Base-by-base conservation (phyloP, 2,797 vertebrate genomes). In the Tokudaia tokunoshimensis region DNA sequence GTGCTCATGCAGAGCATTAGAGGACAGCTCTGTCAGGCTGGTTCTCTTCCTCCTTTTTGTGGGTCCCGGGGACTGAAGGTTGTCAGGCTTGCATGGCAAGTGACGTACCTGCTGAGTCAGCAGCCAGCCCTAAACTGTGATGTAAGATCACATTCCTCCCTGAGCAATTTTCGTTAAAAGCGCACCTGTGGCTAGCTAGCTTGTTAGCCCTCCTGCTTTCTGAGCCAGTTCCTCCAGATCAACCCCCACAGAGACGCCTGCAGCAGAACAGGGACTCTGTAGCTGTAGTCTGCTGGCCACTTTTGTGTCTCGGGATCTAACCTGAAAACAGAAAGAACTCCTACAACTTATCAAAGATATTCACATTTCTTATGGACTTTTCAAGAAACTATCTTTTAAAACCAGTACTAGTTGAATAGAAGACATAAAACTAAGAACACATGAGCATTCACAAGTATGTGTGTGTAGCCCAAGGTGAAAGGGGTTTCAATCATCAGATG, bases 121-220 rank as follows among this genome's bases (percentile, higher is more conserved):
- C 4, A 31, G 29, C 44, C 61, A 50, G 20, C 20, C 19, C 83
- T 34, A 34, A 84, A 72, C 24, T 88, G n/a, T 89, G 92, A 95
- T 94, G 84, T 87, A 93, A 50, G 15, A 50, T 17, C 19, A 86
- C 26, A 57, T 19, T 79, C 59, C 19, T 95, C 65, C 94, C 63
- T 67, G 37, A 95, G 92, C 29, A 89, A 86, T 79, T 94, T 92
- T 93, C 91, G 95, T 70, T 89, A 92, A 89, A 92, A 94, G 50
- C 65, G 95, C 59, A 89, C 70, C 63, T 94, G 70, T 88, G 79
- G 70, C 80, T 95, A 44, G 29, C 91, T 12, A 65, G 63, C 63
- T 31, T 80, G 34, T 41, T 47, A 95, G 82, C 20, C 44, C 13
- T 85, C 94, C 65, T 93, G 87, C 61, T 84, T 95, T 86, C 91